Percentiles rank a stretch among this genome's conserved stretches.
Conservation (phyloP, 2,888 invertebrate species). For the Drosophila phalerata region DNA sequence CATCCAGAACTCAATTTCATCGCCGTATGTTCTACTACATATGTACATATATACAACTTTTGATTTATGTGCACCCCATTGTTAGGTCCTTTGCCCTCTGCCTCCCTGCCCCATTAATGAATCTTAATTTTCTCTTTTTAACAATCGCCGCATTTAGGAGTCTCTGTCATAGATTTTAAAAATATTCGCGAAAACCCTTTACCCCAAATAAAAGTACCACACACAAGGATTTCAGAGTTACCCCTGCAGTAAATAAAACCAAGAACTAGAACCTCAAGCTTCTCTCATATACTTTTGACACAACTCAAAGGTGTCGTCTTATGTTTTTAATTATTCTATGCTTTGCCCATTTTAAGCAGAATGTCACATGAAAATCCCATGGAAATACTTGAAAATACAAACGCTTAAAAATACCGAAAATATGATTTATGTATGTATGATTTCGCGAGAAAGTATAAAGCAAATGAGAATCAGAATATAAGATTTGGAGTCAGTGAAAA, state of each 20-base stretch:
- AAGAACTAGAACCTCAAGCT: not conserved
- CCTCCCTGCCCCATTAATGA: conserved; percentile 58
- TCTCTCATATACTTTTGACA: conserved; percentile 55
- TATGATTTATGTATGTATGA: no score
- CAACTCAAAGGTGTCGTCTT: conserved; percentile 30
- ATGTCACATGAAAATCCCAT: conserved; percentile 20
- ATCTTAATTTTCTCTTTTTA: conserved; percentile 69
- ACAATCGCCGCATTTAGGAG: conserved; percentile 50
- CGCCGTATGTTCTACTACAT: conserved; percentile 6
- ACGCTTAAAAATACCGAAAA: not conserved
- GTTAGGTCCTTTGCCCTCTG: conserved; percentile 12
- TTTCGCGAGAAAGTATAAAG: no score
- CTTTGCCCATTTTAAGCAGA: not conserved
- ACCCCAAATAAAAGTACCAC: not conserved
- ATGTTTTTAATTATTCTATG: conserved; percentile 42
- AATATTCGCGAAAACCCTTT: conserved; percentile 57
- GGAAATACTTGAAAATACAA: conserved; percentile 24
- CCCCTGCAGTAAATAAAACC: not conserved
- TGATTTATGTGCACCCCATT: conserved; percentile 55
- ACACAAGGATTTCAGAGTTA: conserved; percentile 1
- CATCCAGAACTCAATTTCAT: conserved; percentile 32
- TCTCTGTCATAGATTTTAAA: conserved; percentile 70
- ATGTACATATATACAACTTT: conserved; percentile 27
- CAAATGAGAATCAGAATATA: no score
- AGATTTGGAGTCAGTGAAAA: no score